phyloP scores from a whole-genome alignment of 2,888 invertebrate genomes.

The Diogma glabrata region DNA sequence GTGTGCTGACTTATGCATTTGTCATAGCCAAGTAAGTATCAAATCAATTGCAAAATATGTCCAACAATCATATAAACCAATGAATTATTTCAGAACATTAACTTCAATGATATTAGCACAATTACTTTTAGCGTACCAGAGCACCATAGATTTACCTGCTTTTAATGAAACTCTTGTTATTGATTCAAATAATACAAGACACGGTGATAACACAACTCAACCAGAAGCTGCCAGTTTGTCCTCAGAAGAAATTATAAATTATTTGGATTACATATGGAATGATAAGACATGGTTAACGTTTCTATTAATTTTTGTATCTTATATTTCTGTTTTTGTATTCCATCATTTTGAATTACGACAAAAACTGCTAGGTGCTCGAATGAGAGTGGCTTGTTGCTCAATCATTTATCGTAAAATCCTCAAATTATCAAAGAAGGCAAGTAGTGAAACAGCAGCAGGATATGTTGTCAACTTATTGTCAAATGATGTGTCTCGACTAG shows the following conservation, averaged over 20 bases:
- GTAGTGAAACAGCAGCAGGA: constrained; percentile 66
- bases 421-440: constrained; percentile 53
- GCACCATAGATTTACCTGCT: constrained; percentile 12
- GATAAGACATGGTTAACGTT: constrained; percentile 31
- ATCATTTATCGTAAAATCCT: constrained; percentile 59
- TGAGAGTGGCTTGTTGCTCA: constrained; percentile 54
- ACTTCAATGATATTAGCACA: constrained; percentile 35
- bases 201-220: neutral
- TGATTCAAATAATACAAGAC: constrained; percentile 1
- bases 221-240: constrained; percentile 1
- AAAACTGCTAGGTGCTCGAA: constrained; percentile 45
- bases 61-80: too few species aligned
- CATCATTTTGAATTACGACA: constrained; percentile 36
- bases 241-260: constrained; percentile 3
- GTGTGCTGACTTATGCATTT: constrained; percentile 43
- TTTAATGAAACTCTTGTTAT: too few species aligned
- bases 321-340: constrained; percentile 29
- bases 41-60: too few species aligned
- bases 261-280: constrained; percentile 24
- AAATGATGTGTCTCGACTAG: constrained; percentile 88
- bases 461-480: constrained; percentile 88
- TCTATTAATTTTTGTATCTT: constrained; percentile 29
- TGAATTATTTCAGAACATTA: constrained; percentile 27
- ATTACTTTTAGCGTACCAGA: constrained; percentile 33
- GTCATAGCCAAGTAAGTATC: constrained; percentile 33